Percentiles rank a stretch among this genome's conserved stretches.
phyloP scores from a whole-genome alignment of 2,797 vertebrate species.

The Cheracebus regulus region DNA sequence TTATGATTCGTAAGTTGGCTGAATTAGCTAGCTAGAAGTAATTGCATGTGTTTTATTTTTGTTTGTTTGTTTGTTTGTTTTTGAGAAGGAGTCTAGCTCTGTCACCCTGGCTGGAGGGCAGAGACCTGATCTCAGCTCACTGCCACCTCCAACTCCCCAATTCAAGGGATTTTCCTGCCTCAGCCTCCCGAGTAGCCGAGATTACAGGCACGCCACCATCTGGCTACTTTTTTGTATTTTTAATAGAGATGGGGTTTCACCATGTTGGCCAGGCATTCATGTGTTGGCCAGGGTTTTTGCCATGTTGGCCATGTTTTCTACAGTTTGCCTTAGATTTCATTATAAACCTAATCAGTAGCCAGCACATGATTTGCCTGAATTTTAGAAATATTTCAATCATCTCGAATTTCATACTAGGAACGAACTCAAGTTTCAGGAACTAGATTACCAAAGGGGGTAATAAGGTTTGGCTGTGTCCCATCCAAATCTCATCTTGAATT shows the following conservation, averaged over 20 bases:
- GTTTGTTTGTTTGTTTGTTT: not conserved
- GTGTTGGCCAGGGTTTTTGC: too few species aligned
- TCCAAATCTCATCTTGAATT: not conserved
- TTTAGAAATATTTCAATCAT: constrained; percentile 35
- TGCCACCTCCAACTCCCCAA: too few species aligned
- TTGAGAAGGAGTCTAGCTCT: not conserved
- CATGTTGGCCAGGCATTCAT: too few species aligned
- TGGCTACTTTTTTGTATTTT: not conserved
- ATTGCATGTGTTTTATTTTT: not conserved
- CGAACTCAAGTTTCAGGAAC: not conserved
- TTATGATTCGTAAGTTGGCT: not conserved
- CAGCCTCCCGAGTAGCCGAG: too few species aligned
- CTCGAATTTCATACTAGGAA: not conserved
- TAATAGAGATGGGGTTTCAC: not conserved
- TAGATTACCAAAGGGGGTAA: not conserved
- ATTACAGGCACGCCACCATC: not conserved
- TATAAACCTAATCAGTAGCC: not conserved
- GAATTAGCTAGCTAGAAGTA: constrained; percentile 5
- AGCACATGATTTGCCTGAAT: not conserved
- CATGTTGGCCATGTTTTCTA: not conserved
- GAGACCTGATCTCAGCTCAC: too few species aligned
- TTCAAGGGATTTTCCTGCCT: too few species aligned
- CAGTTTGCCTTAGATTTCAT: constrained; percentile 18
- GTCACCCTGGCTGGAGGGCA: too few species aligned
- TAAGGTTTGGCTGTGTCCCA: not conserved